Evolutionary conservation across 1,140 invertebrate genomes (phyloP).

Genomic region (Trichonephila clavipes): DNA sequence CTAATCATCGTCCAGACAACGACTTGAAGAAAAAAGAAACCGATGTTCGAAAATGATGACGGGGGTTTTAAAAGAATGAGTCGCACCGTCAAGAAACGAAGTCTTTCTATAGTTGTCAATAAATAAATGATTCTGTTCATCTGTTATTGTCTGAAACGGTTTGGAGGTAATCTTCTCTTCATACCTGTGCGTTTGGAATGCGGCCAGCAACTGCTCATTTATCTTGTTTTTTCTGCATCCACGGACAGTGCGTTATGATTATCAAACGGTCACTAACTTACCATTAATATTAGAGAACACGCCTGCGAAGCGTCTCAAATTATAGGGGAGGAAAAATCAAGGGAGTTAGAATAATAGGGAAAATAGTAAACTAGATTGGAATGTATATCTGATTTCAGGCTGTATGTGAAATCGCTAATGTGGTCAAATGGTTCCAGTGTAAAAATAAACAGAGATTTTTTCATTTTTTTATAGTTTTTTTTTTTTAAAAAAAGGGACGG

Average conservation of each 20-base stretch:
- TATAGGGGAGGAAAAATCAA: neutral
- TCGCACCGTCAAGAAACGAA: too few relatives aligned
- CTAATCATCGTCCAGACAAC: neutral
- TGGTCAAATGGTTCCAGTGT: neutral
- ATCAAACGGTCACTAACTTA: slow-evolving; percentile 32
- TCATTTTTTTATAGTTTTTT: too few relatives aligned
- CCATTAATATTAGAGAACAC: slow-evolving; percentile 9
- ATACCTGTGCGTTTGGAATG: slow-evolving; percentile 34
- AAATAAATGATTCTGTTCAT: slow-evolving; percentile 22
- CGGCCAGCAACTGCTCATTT: slow-evolving; percentile 23
- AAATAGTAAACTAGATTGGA: neutral
- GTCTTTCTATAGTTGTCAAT: too few relatives aligned
- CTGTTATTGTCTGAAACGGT: neutral
- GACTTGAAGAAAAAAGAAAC: neutral
- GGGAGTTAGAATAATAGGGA: neutral
- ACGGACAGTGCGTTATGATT: neutral
- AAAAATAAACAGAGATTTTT: neutral
- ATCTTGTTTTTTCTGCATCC: slow-evolving; percentile 15
- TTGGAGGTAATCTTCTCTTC: neutral
- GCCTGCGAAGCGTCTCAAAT: neutral
- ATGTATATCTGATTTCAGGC: too few relatives aligned
- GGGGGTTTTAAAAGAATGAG: too few relatives aligned
- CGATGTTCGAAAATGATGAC: too few relatives aligned
- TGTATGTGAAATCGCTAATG: too few relatives aligned
- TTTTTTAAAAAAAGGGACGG: too few relatives aligned